These are phyloP conservation scores for Rhinogobius similis DNA, from an alignment of 2,113 vertebrate species.

Conservation along the genomic window DNA sequence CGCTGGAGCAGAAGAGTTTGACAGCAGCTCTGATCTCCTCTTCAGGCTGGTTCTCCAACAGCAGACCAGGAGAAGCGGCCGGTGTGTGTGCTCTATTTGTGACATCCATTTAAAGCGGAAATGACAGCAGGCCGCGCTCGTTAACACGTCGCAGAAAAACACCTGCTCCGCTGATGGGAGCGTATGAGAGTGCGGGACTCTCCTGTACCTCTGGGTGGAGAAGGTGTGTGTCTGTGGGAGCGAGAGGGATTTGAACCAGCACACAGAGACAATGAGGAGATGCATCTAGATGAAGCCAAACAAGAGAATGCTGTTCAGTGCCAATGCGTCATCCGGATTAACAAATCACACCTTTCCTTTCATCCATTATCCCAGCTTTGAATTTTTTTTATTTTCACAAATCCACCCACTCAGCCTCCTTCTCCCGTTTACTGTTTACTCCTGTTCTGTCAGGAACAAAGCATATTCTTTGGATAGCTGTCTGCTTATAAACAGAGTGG, in stretches of 20 bases:
- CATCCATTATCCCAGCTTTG: constrained; percentile 39
- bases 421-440: constrained; percentile 45
- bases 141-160: constrained; percentile 75
- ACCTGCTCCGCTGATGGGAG: constrained; percentile 73
- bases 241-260: constrained; percentile 37
- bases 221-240: constrained; percentile 19
- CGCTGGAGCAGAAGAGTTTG: not conserved
- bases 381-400: constrained; percentile 54
- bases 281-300: constrained; percentile 34
- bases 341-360: constrained; percentile 65
- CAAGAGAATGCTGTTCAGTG: constrained; percentile 46
- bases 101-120: constrained; percentile 73
- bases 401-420: constrained; percentile 61
- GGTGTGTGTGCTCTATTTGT: constrained; percentile 62
- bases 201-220: constrained; percentile 65
- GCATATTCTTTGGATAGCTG: constrained; percentile 68
- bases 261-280: constrained; percentile 32
- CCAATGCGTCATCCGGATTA: constrained; percentile 55
- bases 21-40: constrained; percentile 55
- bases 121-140: constrained; percentile 75
- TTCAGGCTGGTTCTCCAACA: constrained; percentile 37
- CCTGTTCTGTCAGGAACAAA: constrained; percentile 62
- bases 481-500: constrained; percentile 53
- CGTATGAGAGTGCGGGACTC: constrained; percentile 53
- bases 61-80: constrained; percentile 26